A percentile compares a stretch with the other conserved stretches of the same genome.
These are phyloP conservation scores for Hippocampus barbouri DNA, from an alignment of 2,113 vertebrate species.

Conservation along the genomic window DNA sequence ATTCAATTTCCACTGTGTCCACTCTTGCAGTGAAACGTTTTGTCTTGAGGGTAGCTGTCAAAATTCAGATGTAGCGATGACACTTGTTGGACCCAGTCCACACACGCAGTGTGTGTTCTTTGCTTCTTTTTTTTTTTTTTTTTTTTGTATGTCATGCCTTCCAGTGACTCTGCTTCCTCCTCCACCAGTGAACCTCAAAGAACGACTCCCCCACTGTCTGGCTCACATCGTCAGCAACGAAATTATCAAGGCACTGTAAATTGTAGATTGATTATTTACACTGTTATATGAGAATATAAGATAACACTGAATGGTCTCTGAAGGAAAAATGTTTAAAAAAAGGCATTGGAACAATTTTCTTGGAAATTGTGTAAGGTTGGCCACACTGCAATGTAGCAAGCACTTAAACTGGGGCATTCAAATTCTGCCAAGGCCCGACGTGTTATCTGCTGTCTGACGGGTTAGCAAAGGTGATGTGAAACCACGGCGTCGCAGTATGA, in stretches of 20 bases:
- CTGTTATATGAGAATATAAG: conserved; percentile 30
- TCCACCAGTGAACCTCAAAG: conserved; percentile 41
- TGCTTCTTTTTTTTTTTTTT: not conserved
- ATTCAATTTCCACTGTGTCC: conserved; percentile 35
- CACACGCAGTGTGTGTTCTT: conserved; percentile 7
- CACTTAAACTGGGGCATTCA: conserved; percentile 30
- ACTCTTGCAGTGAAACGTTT: conserved; percentile 41
- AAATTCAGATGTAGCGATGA: conserved; percentile 45
- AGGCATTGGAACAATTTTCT: conserved; percentile 20
- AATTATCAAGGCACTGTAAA: conserved; percentile 31
- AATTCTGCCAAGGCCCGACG: conserved; percentile 35
- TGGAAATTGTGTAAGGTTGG: conserved; percentile 38
- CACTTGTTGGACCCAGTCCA: conserved; percentile 16
- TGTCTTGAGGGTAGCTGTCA: conserved; percentile 56
- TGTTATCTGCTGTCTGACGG: conserved; percentile 26
- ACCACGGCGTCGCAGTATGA: conserved; percentile 23
- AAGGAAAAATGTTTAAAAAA: not conserved
- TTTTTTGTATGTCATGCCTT: not conserved
- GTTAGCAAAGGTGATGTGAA: conserved; percentile 35
- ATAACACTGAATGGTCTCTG: conserved; percentile 16
- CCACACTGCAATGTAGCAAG: conserved; percentile 22
- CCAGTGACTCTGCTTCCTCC: conserved; percentile 11
- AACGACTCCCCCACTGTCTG: conserved; percentile 44
- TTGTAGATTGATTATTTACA: conserved; percentile 49
- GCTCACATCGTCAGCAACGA: conserved; percentile 51